Conservation (phyloP, 23 tunicate species). For the Styela plicata region DNA sequence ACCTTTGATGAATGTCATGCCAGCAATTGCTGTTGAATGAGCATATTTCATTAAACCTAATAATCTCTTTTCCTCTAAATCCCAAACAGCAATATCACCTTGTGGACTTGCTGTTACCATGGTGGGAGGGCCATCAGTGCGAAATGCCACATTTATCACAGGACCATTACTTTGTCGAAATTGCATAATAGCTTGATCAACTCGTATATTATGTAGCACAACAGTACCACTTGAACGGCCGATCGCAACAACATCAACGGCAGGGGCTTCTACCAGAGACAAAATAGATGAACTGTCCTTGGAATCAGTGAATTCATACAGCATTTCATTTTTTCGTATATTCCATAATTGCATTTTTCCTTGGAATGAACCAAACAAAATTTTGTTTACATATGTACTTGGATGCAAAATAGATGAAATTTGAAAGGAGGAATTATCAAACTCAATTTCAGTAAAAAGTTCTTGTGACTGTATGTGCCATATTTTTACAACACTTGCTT, state of each 20-base stretch:
- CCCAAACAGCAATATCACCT: conserved; percentile 80
- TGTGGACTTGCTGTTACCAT: conserved; percentile 46
- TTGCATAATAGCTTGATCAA: conserved; percentile 35
- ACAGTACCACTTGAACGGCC: conserved; percentile 65
- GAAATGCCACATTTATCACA: conserved; percentile 49
- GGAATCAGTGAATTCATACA: conserved; percentile 41
- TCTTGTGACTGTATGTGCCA: conserved; percentile 66
- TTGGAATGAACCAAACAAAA: conserved; percentile 66
- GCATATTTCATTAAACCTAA: conserved; percentile 51
- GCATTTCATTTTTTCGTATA: conserved; percentile 49
- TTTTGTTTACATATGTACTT: conserved; percentile 74
- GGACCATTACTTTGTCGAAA: conserved; percentile 51
- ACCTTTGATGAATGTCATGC: conserved; percentile 38
- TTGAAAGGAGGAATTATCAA: conserved; percentile 46
- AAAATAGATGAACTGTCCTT: conserved; percentile 33
- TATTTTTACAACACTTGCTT: conserved; percentile 44
- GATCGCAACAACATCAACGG: conserved; percentile 70
- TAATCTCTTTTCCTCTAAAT: conserved; percentile 50
- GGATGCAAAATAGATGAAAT: conserved; percentile 71
- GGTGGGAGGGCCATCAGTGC: conserved; percentile 44
- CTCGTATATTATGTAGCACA: conserved; percentile 35
- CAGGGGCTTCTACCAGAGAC: conserved; percentile 56
- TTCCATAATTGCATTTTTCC: conserved; percentile 85
- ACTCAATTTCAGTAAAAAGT: conserved; percentile 41
- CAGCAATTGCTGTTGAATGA: conserved; percentile 50